Evolutionary conservation across 2,113 vertebrate species (phyloP).

Genomic region (Nicator chloris): DNA sequence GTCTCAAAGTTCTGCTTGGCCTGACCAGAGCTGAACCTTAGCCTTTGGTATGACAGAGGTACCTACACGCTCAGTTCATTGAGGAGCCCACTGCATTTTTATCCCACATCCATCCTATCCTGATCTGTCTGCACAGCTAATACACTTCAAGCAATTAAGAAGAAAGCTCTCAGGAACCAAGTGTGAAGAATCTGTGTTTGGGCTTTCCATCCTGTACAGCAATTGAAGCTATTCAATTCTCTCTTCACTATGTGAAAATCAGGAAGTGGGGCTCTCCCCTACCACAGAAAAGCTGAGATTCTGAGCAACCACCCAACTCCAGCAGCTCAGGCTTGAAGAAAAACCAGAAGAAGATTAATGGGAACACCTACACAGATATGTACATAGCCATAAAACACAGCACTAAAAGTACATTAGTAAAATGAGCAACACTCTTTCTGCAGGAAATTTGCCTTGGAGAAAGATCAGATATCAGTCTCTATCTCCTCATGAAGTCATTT

Average conservation of each 20-base stretch:
- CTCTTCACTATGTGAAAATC: background rate
- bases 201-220: background rate
- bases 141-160: background rate
- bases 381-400: background rate
- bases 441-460: background rate
- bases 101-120: background rate
- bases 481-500: background rate
- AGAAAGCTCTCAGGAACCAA: background rate
- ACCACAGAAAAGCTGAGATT: background rate
- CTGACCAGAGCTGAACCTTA: background rate
- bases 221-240: background rate
- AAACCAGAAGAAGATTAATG: background rate
- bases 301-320: background rate
- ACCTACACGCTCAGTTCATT: rapidly evolving
- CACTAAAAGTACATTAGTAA: background rate
- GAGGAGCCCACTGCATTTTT: background rate
- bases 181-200: background rate
- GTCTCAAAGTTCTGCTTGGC: background rate
- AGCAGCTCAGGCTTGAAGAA: background rate
- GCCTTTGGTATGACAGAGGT: background rate
- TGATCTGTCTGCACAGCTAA: background rate
- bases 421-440: background rate
- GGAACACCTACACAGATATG: background rate
- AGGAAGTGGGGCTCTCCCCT: background rate
- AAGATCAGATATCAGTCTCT: background rate